A percentile compares a stretch with the other conserved stretches of the same genome.
Conservation (phyloP, 1,140 invertebrate genomes). For the Apis cerana region DNA sequence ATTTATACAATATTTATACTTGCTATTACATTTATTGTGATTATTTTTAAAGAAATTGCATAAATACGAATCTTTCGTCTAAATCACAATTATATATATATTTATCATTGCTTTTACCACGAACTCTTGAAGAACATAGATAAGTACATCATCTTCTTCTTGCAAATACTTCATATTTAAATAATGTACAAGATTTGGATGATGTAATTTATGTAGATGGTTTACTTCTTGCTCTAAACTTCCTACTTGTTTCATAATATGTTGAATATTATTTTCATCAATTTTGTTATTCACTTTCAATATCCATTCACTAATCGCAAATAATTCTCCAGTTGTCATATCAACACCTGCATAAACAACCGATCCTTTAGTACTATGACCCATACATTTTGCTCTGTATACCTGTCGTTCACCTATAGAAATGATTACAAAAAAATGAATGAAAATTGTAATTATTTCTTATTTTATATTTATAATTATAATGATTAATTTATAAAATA, state of each 20-base stretch:
- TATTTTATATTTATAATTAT: neutral
- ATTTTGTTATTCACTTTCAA: constrained; percentile 77
- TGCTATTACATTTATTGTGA: too few relatives aligned
- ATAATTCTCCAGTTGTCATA: constrained; percentile 84
- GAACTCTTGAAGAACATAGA: constrained; percentile 87
- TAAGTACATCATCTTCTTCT: constrained; percentile 82
- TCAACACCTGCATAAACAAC: constrained; percentile 88
- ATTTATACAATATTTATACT: neutral
- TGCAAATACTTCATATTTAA: constrained; percentile 85
- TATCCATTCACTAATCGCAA: constrained; percentile 88
- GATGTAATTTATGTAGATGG: constrained; percentile 85
- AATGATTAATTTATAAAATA: too few relatives aligned
- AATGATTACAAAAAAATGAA: neutral
- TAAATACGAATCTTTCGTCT: neutral
- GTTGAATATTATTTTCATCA: constrained; percentile 69
- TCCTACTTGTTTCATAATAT: constrained; percentile 82
- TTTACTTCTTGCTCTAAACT: constrained; percentile 88
- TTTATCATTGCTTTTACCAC: constrained; percentile 74
- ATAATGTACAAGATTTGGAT: constrained; percentile 88
- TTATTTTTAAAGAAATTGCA: neutral
- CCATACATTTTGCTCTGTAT: constrained; percentile 83
- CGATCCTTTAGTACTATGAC: constrained; percentile 85
- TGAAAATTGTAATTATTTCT: neutral
- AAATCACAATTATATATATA: neutral
- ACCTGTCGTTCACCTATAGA: constrained; percentile 77